Evolutionary conservation across 2,888 invertebrate genomes (phyloP).

Genomic region (Conops quadrifasciatus): DNA sequence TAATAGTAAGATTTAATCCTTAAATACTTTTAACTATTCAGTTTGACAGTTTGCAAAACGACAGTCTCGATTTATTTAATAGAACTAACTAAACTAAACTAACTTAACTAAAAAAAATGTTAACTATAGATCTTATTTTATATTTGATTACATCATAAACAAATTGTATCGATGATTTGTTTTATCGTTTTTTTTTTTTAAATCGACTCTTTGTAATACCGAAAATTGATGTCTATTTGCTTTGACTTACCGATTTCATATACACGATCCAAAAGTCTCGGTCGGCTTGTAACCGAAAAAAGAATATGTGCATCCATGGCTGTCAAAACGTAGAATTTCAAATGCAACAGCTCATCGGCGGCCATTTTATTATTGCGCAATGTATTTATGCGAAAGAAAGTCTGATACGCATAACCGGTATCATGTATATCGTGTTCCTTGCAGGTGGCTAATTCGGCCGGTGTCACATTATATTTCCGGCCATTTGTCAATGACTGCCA

Average conservation of each 20-base stretch:
- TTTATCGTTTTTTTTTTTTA: too few species aligned
- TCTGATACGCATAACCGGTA: slow-evolving; percentile 70
- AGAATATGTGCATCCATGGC: slow-evolving; percentile 76
- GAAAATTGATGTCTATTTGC: not conserved
- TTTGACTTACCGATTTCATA: slow-evolving; percentile 71
- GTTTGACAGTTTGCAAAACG: too few species aligned
- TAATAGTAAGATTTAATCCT: too few species aligned
- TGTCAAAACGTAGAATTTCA: slow-evolving; percentile 75
- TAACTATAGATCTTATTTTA: too few species aligned
- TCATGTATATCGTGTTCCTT: slow-evolving; percentile 67
- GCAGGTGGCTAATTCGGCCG: slow-evolving; percentile 64
- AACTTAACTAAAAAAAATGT: too few species aligned
- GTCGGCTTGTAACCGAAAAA: slow-evolving; percentile 68
- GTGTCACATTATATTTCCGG: slow-evolving; percentile 56
- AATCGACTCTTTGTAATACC: too few species aligned
- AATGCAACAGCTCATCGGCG: slow-evolving; percentile 64
- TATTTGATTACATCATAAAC: too few species aligned
- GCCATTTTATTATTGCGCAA: slow-evolving; percentile 57
- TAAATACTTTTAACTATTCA: too few species aligned
- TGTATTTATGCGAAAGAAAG: slow-evolving; percentile 68
- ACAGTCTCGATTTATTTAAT: too few species aligned
- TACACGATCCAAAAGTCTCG: slow-evolving; percentile 68
- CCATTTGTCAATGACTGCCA: not conserved
- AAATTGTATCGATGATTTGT: too few species aligned
- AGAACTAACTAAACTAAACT: too few species aligned